phyloP scores from a whole-genome alignment of 2,797 vertebrate species.

The Sebastes goodei region DNA sequence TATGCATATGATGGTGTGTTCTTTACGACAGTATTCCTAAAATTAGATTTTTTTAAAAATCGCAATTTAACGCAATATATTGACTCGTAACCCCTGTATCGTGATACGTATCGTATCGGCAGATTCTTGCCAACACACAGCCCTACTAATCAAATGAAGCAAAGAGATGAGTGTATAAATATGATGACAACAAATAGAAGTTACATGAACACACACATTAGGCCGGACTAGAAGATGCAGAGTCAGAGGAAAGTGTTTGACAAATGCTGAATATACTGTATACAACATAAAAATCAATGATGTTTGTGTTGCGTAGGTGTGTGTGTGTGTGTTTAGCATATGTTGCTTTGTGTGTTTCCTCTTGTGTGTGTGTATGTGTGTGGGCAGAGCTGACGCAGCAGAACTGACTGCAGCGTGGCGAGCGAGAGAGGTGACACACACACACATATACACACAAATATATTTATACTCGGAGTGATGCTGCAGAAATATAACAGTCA shows the following conservation, averaged over 20 bases:
- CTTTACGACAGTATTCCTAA: too few relatives aligned
- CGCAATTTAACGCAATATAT: too few relatives aligned
- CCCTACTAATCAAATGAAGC: neutral
- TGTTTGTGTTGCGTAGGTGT: neutral
- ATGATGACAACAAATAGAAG: neutral
- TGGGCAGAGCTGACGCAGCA: slow-evolving; percentile 44
- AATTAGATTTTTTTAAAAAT: too few relatives aligned
- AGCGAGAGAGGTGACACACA: neutral
- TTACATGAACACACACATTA: neutral
- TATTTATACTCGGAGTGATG: neutral
- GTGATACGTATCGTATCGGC: too few relatives aligned
- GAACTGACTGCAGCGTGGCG: slow-evolving; percentile 31
- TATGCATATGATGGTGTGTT: too few relatives aligned
- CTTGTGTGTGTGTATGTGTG: slow-evolving; percentile 19
- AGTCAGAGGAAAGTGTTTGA: neutral
- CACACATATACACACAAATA: neutral
- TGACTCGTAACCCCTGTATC: too few relatives aligned
- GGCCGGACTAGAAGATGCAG: neutral
- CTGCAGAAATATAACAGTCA: neutral
- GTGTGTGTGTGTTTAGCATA: slow-evolving; percentile 10
- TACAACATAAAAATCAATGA: neutral
- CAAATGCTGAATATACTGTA: neutral
- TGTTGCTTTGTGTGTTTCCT: slow-evolving; percentile 13
- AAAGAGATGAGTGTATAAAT: neutral
- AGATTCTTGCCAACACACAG: too few relatives aligned